Conservation (phyloP, 2,888 invertebrate species). For the Entomobrya multifasciata region DNA sequence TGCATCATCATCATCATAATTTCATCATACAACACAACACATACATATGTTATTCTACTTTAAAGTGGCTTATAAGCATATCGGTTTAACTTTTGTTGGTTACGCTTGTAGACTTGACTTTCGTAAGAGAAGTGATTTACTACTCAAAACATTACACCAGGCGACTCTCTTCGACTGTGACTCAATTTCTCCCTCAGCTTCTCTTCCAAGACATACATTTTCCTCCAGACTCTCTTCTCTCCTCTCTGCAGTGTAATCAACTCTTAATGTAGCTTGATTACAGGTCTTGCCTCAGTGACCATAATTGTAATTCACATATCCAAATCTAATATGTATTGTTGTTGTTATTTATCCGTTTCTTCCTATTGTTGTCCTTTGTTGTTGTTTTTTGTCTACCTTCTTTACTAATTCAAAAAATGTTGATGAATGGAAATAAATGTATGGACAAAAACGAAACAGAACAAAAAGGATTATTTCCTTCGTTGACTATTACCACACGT, state of each 20-base stretch:
- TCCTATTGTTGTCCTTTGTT: constrained; percentile 55
- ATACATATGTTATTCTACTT: constrained; percentile 57
- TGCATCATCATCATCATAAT: not conserved
- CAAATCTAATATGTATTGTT: constrained; percentile 61
- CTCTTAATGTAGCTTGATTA: constrained; percentile 79
- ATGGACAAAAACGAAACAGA: constrained; percentile 44
- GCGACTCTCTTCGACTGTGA: constrained; percentile 51
- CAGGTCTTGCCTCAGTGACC: constrained; percentile 78
- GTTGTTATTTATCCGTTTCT: constrained; percentile 66
- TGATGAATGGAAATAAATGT: constrained; percentile 63
- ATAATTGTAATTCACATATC: constrained; percentile 66
- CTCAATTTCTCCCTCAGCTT: constrained; percentile 61
- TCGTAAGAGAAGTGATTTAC: constrained; percentile 62
- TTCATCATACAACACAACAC: not conserved
- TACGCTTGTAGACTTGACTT: constrained; percentile 66
- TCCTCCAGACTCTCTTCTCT: no score
- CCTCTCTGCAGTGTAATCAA: constrained; percentile 9
- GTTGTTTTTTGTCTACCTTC: not conserved
- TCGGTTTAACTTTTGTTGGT: constrained; percentile 66
- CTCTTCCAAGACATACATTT: constrained; percentile 40
- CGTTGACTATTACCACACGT: not conserved
- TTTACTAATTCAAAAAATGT: constrained; percentile 12
- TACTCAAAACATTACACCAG: constrained; percentile 43
- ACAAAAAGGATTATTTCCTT: constrained; percentile 55
- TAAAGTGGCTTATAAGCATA: constrained; percentile 35